phyloP scores from a whole-genome alignment of 2,888 invertebrate genomes.

The Eumacrocentrus americanus region DNA sequence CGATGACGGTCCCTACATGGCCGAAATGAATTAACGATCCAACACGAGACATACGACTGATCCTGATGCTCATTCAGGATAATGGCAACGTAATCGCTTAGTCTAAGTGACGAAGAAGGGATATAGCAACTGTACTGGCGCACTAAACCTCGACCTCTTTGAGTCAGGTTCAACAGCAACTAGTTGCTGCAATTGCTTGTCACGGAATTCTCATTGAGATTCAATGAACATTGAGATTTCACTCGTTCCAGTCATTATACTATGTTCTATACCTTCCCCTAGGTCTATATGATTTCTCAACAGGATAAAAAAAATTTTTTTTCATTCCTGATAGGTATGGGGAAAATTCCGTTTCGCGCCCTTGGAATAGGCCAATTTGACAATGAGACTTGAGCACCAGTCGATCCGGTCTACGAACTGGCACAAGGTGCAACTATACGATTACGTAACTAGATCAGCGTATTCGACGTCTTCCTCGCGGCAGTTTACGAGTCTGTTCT shows the following conservation, averaged over 20 bases:
- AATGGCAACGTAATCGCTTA: not conserved
- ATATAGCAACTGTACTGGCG: not conserved
- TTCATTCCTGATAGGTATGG: not conserved
- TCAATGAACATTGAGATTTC: slow-evolving; percentile 23
- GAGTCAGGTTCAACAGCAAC: slow-evolving; percentile 40
- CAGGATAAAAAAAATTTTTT: not conserved
- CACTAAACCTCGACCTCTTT: slow-evolving; percentile 42
- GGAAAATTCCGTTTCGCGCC: not conserved
- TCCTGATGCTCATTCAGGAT: too few species aligned
- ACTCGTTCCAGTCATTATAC: not conserved
- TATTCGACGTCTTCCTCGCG: slow-evolving; percentile 36
- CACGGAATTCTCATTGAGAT: slow-evolving; percentile 16
- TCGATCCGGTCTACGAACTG: slow-evolving; percentile 39
- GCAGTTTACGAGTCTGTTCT: not conserved
- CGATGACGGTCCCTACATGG: too few species aligned
- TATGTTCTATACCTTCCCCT: not conserved
- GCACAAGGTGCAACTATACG: slow-evolving; percentile 36
- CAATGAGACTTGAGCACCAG: slow-evolving; percentile 14
- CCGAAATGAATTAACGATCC: too few species aligned
- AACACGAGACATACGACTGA: too few species aligned
- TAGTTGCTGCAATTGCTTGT: slow-evolving; percentile 14
- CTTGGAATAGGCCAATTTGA: slow-evolving; percentile 6
- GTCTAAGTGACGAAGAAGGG: not conserved
- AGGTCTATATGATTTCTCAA: not conserved
- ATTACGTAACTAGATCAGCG: slow-evolving; percentile 41